Evolutionary conservation across 1,140 invertebrate genomes (phyloP).

Genomic region (Nomia melanderi): DNA sequence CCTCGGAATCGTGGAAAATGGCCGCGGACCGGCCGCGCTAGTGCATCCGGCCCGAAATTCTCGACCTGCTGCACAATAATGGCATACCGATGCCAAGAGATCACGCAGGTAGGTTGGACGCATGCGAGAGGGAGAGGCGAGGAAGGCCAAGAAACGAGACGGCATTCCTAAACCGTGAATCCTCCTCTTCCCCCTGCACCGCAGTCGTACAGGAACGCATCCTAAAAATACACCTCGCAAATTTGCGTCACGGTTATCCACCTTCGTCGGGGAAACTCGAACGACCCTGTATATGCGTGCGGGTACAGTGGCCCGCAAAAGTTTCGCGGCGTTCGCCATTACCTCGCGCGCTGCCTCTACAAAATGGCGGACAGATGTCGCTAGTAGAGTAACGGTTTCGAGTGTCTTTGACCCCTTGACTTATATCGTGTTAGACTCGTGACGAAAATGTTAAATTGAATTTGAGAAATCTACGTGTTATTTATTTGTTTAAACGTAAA

Average conservation of each 20-base stretch:
- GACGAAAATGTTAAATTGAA: too few species aligned
- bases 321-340: neutral
- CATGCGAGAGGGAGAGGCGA: neutral
- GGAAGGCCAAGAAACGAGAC: constrained; percentile 38
- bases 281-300: neutral
- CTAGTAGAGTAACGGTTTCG: too few species aligned
- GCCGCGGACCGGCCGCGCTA: neutral
- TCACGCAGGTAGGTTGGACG: constrained; percentile 42
- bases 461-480: too few species aligned
- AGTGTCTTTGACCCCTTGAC: too few species aligned
- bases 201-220: constrained; percentile 7
- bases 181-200: neutral
- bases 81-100: neutral
- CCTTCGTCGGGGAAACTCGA: constrained; percentile 44
- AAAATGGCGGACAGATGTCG: too few species aligned
- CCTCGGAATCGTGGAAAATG: too few species aligned
- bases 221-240: constrained; percentile 52
- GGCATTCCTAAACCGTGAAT: constrained; percentile 66
- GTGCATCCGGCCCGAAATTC: constrained; percentile 25
- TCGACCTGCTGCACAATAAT: constrained; percentile 38
- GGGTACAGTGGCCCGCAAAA: neutral
- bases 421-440: too few species aligned
- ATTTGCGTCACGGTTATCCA: constrained; percentile 37
- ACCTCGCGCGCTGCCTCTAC: too few species aligned
- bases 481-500: too few species aligned